Base-by-base conservation (phyloP, 2,797 vertebrate genomes). In the Enteromius unitaeniatus region DNA sequence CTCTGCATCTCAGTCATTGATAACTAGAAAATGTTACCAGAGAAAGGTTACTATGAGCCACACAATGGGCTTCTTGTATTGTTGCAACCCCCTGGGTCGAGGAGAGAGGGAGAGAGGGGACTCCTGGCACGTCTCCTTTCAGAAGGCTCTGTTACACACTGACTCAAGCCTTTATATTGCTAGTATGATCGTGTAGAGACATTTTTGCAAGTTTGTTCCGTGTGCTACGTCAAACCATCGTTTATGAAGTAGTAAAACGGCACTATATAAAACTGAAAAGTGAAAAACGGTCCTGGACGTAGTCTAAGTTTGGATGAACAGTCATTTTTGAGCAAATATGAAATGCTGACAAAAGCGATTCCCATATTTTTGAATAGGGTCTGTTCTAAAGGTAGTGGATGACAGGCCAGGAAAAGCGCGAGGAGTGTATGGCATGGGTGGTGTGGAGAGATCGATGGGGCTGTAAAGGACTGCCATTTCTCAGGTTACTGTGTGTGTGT, bases 21-120 rank as follows among this genome's bases (percentile, higher is more conserved):
- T 86, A 89, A 87, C 85, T 79, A 88, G 85, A 23, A 78, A 81
- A 73, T 68, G 84, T 82, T 53, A 82, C 62, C 45, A 55, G 83
- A 87, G 85, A 84, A 81, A 88, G 86, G 89, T 88, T 89, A 82
- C 89, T 89, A 83, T 83, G 86, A 85, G 83, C 75, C 65, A 84
- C 87, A 89, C 87, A 90, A 88, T 89, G 79, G 69, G 68, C 85
- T 88, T 87, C 84, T 88, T 90, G 87, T 86, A 62, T 68, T 69
- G 49, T 87, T 85, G 84, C 64, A 79, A 64, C 82, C 76, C 86
- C 78, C 70, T 49, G 77, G 65, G 62, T 77, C 14, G 74, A 73
- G 49, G 49, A 62, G 72, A 60, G 75, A 78, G 21, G 11, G 58
- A 77, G 74, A 58, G 68, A 74, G 49, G 21, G 42, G 26, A 60